Percentiles rank a stretch among this genome's conserved stretches.
These are phyloP conservation scores for Helogale parvula DNA, from an alignment of 2,113 vertebrate genomes.

Conservation along the genomic window DNA sequence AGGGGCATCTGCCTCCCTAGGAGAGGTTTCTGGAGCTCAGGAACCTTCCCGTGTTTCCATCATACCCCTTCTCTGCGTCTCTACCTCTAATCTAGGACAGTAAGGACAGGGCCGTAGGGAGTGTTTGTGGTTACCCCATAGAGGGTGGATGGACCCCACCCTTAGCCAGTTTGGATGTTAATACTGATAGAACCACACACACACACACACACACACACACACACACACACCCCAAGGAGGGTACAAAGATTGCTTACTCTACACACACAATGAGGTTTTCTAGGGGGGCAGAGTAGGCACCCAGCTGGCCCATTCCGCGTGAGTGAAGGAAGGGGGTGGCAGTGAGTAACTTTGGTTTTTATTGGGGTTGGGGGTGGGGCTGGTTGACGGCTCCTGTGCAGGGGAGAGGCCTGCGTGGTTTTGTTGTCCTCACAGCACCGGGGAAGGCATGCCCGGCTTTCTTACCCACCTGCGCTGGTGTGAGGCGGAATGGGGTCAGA, in stretches of 20 bases:
- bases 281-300: neutral
- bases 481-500: neutral
- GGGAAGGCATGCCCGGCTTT: neutral
- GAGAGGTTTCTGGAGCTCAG: neutral
- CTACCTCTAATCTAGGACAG: neutral
- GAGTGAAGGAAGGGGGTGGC: neutral
- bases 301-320: too few relatives aligned
- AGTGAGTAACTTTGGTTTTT: neutral
- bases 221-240: neutral
- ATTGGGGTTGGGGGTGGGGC: neutral
- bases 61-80: neutral
- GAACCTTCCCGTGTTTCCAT: neutral
- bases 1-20: fast-evolving
- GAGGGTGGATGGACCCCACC: neutral
- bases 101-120: neutral
- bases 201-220: neutral
- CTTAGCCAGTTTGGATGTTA: neutral
- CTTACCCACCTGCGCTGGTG: neutral
- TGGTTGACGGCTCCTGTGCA: fast-evolving
- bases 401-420: neutral
- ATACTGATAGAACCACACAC: neutral
- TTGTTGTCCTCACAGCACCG: neutral
- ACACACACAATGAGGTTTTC: neutral
- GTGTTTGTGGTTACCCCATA: neutral
- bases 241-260: neutral